These are phyloP conservation scores for Cotesia chilonis DNA, from an alignment of 1,140 invertebrate species.

Conservation along the genomic window DNA sequence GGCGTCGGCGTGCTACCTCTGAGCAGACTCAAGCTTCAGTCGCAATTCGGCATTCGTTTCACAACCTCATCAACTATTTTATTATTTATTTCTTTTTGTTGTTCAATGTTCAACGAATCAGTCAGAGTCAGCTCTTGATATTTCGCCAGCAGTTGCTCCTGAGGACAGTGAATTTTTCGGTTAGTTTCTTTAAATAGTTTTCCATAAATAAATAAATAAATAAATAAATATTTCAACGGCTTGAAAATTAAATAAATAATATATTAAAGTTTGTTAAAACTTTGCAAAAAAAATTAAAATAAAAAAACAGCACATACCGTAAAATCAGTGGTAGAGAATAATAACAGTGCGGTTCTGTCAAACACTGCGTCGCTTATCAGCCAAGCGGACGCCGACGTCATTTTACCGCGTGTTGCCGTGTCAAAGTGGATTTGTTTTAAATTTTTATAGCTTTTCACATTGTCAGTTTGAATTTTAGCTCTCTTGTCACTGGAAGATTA, in stretches of 20 bases:
- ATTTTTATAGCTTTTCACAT: not conserved
- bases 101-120: no score
- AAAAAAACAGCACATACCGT: not conserved
- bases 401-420: slow-evolving; percentile 22
- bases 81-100: not conserved
- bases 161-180: not conserved
- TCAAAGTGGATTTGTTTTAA: not conserved
- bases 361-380: slow-evolving; percentile 38
- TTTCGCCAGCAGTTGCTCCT: no score
- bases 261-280: no score
- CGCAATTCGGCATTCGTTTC: slow-evolving; percentile 39
- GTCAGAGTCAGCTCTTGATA: no score
- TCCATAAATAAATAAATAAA: no score
- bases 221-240: no score
- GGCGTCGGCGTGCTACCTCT: slow-evolving; percentile 42
- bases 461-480: not conserved
- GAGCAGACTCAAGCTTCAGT: slow-evolving; percentile 33
- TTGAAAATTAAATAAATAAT: no score
- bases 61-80: not conserved
- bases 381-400: slow-evolving; percentile 32
- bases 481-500: no score
- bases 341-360: slow-evolving; percentile 19
- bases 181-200: no score
- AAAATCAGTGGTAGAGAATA: not conserved
- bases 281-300: no score